Base-by-base conservation (phyloP, 2,113 vertebrate species). In the Brevimyrus niger region DNA sequence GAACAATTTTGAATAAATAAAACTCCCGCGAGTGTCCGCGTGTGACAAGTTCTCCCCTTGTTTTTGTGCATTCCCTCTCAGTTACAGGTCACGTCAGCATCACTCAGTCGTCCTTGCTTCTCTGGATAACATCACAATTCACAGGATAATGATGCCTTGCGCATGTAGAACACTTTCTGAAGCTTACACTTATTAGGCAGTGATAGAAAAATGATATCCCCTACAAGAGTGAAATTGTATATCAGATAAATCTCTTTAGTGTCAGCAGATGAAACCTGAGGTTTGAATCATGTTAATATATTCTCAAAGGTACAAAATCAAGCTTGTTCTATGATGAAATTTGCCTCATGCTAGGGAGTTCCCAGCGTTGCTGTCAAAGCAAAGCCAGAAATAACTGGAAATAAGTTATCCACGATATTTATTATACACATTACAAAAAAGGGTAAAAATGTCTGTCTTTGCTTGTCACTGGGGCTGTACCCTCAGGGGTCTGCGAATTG, bases 241-340 rank as follows among this genome's bases (percentile, higher is more conserved):
- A 51, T 51, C 19, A 83, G 8, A 46, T 89, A 55, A 46, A 83
- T 50, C 47, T 42, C 76, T 83, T 76, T 44, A 31, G 88, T 84
- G 48, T 50, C 48, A 83, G 48, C 48, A 50, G 76, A 83, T 5
- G 53, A 65, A 88, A 88, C 10, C 3, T 38, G 50, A 55, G 38
- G 58, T n/a, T n/a, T 88, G 42, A 87, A 87, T 87, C 50, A 21
- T 87, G 31, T 87, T 55, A 87, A 55, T 87, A 7, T 58, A 53
- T 58, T 55, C 51, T 58, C 50, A 21, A 38, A 69, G 55, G 50
- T 10, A 42, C n/a, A 48, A 31, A 48, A 23, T 31, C 61, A 31
- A 46, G 58, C 27, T 69, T 44, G 50, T 88, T 82, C 31, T 53
- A 38, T 55, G 65, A 88, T 82, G 69, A 6, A 80, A 82, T 88